Evolutionary conservation across 2,797 vertebrate genomes (phyloP).

Genomic region (Anguilla anguilla): DNA sequence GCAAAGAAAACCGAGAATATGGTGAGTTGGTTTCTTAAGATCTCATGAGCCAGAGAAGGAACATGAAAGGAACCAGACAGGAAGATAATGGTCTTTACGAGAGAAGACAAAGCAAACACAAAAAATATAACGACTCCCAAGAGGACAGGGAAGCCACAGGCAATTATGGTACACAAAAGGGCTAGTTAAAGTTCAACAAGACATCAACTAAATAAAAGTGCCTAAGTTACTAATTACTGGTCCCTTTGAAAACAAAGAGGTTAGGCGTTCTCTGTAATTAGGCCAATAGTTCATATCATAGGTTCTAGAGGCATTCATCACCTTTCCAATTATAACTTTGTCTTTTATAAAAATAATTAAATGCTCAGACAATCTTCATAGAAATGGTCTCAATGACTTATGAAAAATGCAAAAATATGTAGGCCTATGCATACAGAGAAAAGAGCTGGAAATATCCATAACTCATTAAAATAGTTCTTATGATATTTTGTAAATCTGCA

Average conservation of each 20-base stretch:
- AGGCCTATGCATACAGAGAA: not conserved
- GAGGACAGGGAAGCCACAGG: not conserved
- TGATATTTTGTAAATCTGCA: not conserved
- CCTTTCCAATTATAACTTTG: not conserved
- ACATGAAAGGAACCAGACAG: not conserved
- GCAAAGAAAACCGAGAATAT: not conserved
- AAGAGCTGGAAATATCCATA: not conserved
- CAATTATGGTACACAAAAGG: not conserved
- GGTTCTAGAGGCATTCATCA: not conserved
- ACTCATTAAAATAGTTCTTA: not conserved
- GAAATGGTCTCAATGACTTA: not conserved
- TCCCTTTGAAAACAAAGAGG: not conserved
- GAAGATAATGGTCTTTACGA: not conserved
- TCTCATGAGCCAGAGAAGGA: not conserved
- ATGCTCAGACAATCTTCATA: not conserved
- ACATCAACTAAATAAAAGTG: constrained; percentile 14
- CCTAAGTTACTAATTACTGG: not conserved
- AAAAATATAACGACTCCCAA: not conserved
- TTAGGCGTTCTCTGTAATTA: not conserved
- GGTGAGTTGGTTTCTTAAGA: not conserved
- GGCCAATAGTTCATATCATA: not conserved
- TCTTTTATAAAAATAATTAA: not conserved
- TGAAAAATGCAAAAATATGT: not conserved
- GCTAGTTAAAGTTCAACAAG: not conserved
- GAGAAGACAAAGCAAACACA: not conserved